Conservation (phyloP, 2,888 invertebrate species). For the Caenorhabditis macrosperma region DNA sequence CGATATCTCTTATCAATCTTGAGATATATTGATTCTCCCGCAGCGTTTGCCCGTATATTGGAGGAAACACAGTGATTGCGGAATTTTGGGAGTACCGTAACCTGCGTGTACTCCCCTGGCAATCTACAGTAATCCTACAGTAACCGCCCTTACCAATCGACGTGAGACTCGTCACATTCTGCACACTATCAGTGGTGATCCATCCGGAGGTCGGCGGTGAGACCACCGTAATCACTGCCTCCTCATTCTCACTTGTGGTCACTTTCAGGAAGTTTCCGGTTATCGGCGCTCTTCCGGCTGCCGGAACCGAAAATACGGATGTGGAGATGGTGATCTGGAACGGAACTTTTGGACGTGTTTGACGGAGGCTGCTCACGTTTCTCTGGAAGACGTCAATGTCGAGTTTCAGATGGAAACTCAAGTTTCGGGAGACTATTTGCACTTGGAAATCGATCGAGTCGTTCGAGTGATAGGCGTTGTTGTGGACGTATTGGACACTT, state of each 20-base stretch:
- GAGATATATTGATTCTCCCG: too few species aligned
- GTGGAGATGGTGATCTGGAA: conserved; percentile 60
- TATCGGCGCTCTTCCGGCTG: conserved; percentile 59
- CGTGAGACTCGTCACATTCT: conserved; percentile 33
- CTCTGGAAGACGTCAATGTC: conserved; percentile 56
- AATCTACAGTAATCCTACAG: too few species aligned
- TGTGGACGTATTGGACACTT: conserved; percentile 63
- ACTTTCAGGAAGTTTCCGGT: conserved; percentile 52
- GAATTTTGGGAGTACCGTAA: too few species aligned
- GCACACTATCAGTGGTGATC: conserved; percentile 54
- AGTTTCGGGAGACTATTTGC: conserved; percentile 15
- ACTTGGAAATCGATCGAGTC: conserved; percentile 59
- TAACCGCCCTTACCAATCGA: conserved; percentile 30
- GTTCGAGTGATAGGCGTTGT: conserved; percentile 40
- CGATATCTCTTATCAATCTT: too few species aligned
- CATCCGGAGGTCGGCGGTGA: conserved; percentile 63
- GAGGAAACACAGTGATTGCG: too few species aligned
- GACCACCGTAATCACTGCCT: conserved; percentile 56
- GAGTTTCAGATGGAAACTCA: conserved; percentile 40
- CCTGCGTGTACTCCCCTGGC: too few species aligned
- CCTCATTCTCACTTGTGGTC: conserved; percentile 62
- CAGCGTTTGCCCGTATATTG: too few species aligned
- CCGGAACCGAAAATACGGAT: conserved; percentile 47
- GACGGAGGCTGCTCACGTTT: conserved; percentile 44
- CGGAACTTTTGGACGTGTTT: neutral